Percentiles rank a stretch among this genome's conserved stretches.
phyloP scores from a whole-genome alignment of 2,797 vertebrate species.

The Tapera naevia region DNA sequence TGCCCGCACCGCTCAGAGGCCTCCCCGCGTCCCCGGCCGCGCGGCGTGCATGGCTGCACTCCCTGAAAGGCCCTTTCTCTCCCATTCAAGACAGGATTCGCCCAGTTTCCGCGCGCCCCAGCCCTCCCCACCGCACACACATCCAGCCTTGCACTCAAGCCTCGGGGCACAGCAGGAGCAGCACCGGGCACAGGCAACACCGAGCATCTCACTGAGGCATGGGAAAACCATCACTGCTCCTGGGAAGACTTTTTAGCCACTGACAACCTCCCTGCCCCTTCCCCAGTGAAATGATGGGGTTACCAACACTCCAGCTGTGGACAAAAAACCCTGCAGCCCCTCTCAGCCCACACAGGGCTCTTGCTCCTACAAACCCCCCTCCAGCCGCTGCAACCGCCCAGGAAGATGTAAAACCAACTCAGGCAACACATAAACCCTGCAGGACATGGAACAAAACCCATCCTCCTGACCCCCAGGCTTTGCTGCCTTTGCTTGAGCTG shows the following conservation, averaged over 20 bases:
- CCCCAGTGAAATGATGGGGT: not conserved
- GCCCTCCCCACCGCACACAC: fast-evolving
- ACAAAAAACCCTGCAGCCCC: not conserved
- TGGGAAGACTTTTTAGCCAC: not conserved
- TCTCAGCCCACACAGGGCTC: not conserved
- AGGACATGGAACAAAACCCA: not conserved
- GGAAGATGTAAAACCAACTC: not conserved
- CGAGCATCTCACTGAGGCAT: fast-evolving
- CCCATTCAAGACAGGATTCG: not conserved
- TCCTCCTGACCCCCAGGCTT: not conserved
- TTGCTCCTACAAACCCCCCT: not conserved
- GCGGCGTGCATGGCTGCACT: not conserved
- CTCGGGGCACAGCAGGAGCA: fast-evolving
- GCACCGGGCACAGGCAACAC: fast-evolving
- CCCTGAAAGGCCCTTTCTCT: constrained; percentile 26
- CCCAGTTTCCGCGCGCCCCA: fast-evolving
- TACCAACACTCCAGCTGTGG: not conserved
- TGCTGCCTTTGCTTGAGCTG: not conserved
- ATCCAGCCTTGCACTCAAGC: not conserved
- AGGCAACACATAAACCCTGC: not conserved
- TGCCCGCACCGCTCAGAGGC: fast-evolving
- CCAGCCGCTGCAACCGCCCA: fast-evolving
- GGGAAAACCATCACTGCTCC: not conserved
- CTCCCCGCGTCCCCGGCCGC: not conserved
- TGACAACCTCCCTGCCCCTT: not conserved